Evolutionary conservation across 1,140 invertebrate genomes (phyloP), one percentile per base, ranked within the genome.

Genomic region (Pseudomyrmex flavicornis): DNA sequence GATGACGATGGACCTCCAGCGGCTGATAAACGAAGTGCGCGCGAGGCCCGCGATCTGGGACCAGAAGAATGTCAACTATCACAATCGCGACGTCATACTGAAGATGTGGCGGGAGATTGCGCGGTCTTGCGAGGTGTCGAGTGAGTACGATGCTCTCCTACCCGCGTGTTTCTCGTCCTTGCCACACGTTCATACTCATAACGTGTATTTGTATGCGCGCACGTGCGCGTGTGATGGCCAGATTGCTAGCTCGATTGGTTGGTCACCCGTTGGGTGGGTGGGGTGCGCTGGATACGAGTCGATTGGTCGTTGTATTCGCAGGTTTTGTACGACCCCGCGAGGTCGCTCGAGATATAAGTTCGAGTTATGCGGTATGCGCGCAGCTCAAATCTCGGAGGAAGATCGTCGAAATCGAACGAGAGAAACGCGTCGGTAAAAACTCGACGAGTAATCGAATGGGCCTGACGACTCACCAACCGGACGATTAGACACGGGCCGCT

Each of bases 51-150:
- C 91, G 26, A 91, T 91, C 69, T 91, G 91, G 91, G 91, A 91
- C 85, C 91, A 91, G 82, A 91, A 91, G 84, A 91, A 91, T 54
- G 90, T 89, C 69, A 87, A 91, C 86, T 91, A 91, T 76, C 91
- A 91, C 82, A 91, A 91, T 79, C 89, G 91, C 74, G 91, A 91
- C 52, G 87, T 91, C 69, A 91, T 91, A 84, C 69, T 90, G 46
- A 91, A 88, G 84, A 91, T 91, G 85, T 91, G 91, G 91, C 89
- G 89, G 63, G 91, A 91, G 87, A 91, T 91, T 63, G 91, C 91
- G 59, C 86, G 89, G 79, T 75, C 90, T 54, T 91, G 91, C 84
- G 90, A 91, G 84, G 91, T 92, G 65, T 90, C 90, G 50, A 90
- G 91, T 92, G 74, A 92, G 91, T 92, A 91, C 85, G 62, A 63